phyloP scores from a whole-genome alignment of 2,113 vertebrate species.

The Entomyzon cyanotis region DNA sequence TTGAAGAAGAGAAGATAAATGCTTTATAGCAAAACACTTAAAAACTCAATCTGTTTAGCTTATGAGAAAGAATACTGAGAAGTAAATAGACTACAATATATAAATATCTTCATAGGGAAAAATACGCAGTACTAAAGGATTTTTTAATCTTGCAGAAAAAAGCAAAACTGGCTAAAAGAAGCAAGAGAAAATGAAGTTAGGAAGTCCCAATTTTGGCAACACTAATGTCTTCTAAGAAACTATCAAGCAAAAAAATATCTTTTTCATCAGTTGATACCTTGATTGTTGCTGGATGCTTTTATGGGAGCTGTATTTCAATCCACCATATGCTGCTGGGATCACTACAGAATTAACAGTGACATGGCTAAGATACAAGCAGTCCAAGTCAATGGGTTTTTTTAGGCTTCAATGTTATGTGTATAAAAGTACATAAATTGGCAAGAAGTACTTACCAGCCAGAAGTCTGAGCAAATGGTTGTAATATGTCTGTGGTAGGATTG shows the following conservation, averaged over 20 bases:
- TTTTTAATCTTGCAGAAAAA: constrained; percentile 20
- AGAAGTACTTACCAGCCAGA: not conserved
- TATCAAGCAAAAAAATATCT: not conserved
- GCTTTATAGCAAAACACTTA: constrained; percentile 9
- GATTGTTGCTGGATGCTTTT: not conserved
- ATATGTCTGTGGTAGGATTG: not conserved
- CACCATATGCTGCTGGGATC: not conserved
- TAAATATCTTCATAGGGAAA: not conserved
- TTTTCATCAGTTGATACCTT: not conserved
- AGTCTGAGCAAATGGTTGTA: not conserved
- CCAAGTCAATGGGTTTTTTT: not conserved
- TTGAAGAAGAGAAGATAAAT: constrained; percentile 3
- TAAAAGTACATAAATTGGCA: not conserved
- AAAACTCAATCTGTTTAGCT: constrained; percentile 34
- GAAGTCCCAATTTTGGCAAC: not conserved
- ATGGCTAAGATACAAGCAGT: not conserved
- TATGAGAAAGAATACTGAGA: constrained; percentile 20
- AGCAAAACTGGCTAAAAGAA: not conserved
- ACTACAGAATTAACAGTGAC: not conserved
- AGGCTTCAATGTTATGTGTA: not conserved
- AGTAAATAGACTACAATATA: constrained; percentile 4
- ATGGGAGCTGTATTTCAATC: not conserved
- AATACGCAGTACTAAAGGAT: not conserved
- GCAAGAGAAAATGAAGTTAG: not conserved
- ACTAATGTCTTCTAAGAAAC: not conserved